These are phyloP conservation scores for Epinotia ramella DNA, from an alignment of 2,888 invertebrate species.

Conservation along the genomic window DNA sequence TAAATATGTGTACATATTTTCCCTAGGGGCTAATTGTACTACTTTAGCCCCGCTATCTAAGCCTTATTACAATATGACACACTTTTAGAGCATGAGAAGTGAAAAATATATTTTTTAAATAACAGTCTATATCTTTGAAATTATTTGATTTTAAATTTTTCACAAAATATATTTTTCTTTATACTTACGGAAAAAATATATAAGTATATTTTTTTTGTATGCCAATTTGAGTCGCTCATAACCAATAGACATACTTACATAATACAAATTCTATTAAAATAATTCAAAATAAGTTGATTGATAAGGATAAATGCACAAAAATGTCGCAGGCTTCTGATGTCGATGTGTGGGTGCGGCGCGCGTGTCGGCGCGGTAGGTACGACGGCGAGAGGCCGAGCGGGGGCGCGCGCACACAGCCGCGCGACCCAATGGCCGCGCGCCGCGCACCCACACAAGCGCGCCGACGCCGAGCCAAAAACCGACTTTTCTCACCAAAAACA, in stretches of 20 bases:
- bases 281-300: slow-evolving; percentile 10
- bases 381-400: slow-evolving; percentile 73
- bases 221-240: no score
- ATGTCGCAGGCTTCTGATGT: slow-evolving; percentile 49
- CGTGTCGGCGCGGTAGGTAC: slow-evolving; percentile 53
- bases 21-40: no score
- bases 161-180: no score
- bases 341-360: slow-evolving; percentile 53
- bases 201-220: not conserved
- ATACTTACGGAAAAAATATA: no score
- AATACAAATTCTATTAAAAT: not conserved
- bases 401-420: slow-evolving; percentile 67
- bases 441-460: slow-evolving; percentile 64
- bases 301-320: slow-evolving; percentile 32
- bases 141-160: no score
- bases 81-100: no score
- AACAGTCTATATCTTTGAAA: no score
- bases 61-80: no score
- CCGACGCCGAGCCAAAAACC: slow-evolving; percentile 61
- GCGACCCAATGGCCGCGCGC: slow-evolving; percentile 73
- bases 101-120: no score
- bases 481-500: slow-evolving; percentile 69
- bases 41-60: no score
- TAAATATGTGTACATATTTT: no score
- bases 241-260: no score